Evolutionary conservation across 2,113 vertebrate genomes (phyloP).

Genomic region (Opisthocomus hoazin): DNA sequence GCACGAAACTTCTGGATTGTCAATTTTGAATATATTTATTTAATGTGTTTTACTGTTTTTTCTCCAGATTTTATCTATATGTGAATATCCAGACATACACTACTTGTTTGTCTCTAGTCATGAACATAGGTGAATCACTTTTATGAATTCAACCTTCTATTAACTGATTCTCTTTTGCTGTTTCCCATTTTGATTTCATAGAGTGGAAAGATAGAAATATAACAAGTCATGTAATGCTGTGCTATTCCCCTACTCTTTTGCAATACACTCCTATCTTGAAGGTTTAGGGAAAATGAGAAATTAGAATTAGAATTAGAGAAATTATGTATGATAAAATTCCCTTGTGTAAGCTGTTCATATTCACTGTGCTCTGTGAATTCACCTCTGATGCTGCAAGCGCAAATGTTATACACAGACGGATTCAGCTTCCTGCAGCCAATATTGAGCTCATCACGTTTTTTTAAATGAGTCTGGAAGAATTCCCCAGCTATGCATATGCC

Average conservation of each 20-base stretch:
- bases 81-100: neutral
- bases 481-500: neutral
- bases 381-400: constrained; percentile 10
- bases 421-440: constrained; percentile 44
- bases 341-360: neutral
- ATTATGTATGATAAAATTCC: neutral
- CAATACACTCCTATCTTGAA: neutral
- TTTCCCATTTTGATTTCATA: neutral
- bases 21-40: neutral
- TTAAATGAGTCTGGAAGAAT: constrained; percentile 36
- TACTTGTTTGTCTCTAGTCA: neutral
- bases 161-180: neutral
- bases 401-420: constrained; percentile 25
- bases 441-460: constrained; percentile 41
- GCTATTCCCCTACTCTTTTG: neutral
- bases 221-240: neutral
- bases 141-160: neutral
- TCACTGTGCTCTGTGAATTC: neutral
- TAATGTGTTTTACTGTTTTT: accelerated
- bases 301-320: no score
- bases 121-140: neutral
- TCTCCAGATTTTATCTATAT: neutral
- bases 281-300: neutral
- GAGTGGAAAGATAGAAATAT: neutral
- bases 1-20: neutral